These are phyloP conservation scores for Cladopsammia gracilis DNA, from an alignment of 64 coral and sea anemone species.

Conservation along the genomic window DNA sequence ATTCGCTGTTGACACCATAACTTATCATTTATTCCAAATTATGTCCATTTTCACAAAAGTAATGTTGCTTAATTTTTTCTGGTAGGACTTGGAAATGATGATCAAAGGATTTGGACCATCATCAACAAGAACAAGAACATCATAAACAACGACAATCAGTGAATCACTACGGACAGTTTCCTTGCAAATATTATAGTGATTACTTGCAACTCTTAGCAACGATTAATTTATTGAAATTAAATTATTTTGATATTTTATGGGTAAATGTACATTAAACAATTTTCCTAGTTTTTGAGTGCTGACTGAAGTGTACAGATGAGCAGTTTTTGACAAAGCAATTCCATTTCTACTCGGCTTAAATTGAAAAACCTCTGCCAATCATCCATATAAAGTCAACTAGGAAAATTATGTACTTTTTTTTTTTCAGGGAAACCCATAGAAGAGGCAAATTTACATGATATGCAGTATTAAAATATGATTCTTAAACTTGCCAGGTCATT, in stretches of 20 bases:
- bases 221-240: slow-evolving; percentile 37
- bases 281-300: slow-evolving; percentile 12
- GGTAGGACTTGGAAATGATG: slow-evolving; percentile 62
- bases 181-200: not conserved
- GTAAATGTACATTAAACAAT: not conserved
- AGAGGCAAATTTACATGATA: too few species aligned
- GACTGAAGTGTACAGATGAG: not conserved
- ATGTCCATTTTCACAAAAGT: too few species aligned
- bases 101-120: slow-evolving; percentile 56
- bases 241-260: slow-evolving; percentile 21
- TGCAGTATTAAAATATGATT: too few species aligned
- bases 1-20: too few species aligned
- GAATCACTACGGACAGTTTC: too few species aligned
- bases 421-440: too few species aligned
- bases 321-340: not conserved
- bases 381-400: too few species aligned
- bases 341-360: too few species aligned
- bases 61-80: not conserved
- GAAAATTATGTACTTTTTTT: too few species aligned
- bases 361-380: too few species aligned
- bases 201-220: not conserved
- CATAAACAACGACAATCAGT: not conserved
- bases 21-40: too few species aligned
- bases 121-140: not conserved
- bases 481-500: too few species aligned